These are phyloP conservation scores for Xanthorhoe spadicearia DNA, from an alignment of 2,888 invertebrate genomes.

Conservation along the genomic window DNA sequence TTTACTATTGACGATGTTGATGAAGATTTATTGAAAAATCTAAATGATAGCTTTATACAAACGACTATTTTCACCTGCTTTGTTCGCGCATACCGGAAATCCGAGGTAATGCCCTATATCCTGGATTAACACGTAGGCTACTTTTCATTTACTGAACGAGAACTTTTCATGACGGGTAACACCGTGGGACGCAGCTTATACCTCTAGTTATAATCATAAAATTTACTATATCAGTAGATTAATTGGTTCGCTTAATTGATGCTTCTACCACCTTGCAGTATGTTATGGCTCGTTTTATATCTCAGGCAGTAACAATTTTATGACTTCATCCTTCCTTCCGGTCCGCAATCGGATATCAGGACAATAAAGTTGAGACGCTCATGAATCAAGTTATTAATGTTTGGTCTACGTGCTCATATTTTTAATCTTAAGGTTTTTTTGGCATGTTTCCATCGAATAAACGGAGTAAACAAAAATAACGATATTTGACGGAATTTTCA, in stretches of 20 bases:
- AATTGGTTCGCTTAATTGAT: slow-evolving; percentile 59
- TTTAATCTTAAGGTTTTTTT: neutral
- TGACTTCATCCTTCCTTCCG: slow-evolving; percentile 46
- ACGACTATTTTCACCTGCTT: too few relatives aligned
- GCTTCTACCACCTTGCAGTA: slow-evolving; percentile 47
- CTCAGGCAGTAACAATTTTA: slow-evolving; percentile 60
- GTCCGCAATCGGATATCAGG: slow-evolving; percentile 45
- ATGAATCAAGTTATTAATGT: slow-evolving; percentile 24
- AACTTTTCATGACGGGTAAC: too few relatives aligned
- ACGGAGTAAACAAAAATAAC: too few relatives aligned
- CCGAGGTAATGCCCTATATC: too few relatives aligned
- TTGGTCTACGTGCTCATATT: slow-evolving; percentile 3
- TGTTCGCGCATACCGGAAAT: too few relatives aligned
- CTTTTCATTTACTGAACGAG: too few relatives aligned
- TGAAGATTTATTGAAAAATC: neutral
- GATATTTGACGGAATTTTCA: too few relatives aligned
- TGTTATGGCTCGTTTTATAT: slow-evolving; percentile 58
- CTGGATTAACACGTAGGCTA: too few relatives aligned
- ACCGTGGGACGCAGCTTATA: slow-evolving; percentile 5
- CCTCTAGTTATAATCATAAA: slow-evolving; percentile 45
- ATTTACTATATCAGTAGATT: slow-evolving; percentile 52
- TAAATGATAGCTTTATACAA: too few relatives aligned
- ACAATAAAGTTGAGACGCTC: slow-evolving; percentile 47
- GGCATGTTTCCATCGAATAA: neutral
- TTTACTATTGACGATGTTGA: neutral